Conservation (phyloP, 2,797 vertebrate genomes). For the Todus mexicanus region DNA sequence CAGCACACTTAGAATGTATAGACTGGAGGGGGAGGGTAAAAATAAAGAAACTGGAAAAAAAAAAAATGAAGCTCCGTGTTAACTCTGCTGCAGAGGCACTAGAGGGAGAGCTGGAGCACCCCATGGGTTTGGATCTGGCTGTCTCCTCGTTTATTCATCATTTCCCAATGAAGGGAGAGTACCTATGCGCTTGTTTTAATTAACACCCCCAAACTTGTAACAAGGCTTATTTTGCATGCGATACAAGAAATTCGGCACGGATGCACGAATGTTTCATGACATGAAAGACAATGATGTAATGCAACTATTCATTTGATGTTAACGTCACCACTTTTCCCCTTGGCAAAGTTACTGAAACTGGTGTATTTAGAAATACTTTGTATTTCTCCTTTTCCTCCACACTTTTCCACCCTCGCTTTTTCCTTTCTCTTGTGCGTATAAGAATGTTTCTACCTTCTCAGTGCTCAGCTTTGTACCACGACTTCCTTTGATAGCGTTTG, state of each 20-base stretch:
- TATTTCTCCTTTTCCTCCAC: background rate
- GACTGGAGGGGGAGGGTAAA: background rate
- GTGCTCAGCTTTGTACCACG: background rate
- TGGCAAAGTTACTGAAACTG: background rate
- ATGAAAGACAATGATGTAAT: background rate
- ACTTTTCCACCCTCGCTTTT: background rate
- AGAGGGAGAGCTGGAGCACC: background rate
- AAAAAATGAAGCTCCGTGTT: rapidly evolving
- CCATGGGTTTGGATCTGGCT: background rate
- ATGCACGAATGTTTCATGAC: background rate
- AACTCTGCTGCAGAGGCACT: background rate
- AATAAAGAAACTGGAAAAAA: background rate
- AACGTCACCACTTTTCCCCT: background rate
- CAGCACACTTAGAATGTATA: background rate
- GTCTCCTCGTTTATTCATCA: background rate
- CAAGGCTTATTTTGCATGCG: background rate
- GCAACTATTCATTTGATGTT: background rate
- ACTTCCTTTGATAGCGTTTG: background rate
- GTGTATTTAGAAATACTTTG: background rate
- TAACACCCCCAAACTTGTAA: background rate
- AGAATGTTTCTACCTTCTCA: background rate
- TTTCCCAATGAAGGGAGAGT: background rate
- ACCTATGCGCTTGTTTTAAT: background rate
- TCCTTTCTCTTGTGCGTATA: background rate
- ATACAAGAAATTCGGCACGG: background rate